Evolutionary conservation across 2,888 invertebrate species (phyloP).

Genomic region (Sesamia inferens): DNA sequence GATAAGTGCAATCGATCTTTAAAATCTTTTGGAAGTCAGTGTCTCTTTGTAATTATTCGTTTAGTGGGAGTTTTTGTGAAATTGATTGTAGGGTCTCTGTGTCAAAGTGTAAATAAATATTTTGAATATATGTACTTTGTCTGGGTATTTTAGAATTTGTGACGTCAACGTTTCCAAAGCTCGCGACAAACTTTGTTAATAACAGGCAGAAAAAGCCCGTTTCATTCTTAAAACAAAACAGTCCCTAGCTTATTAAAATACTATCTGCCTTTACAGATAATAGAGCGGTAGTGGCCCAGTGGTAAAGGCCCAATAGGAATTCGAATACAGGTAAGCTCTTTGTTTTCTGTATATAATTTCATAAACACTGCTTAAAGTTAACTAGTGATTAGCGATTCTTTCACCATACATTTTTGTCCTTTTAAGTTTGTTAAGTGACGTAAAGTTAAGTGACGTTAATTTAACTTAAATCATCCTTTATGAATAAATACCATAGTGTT

Average conservation of each 20-base stretch:
- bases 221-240: background rate
- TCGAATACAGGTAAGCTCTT: background rate
- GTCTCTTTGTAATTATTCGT: slow-evolving; percentile 18
- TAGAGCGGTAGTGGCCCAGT: background rate
- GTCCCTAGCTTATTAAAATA: background rate
- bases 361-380: background rate
- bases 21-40: slow-evolving; percentile 51
- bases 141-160: background rate
- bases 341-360: background rate
- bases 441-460: too few relatives aligned
- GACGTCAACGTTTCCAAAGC: background rate
- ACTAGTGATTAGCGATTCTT: too few relatives aligned
- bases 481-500: too few relatives aligned
- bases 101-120: background rate
- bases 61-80: background rate
- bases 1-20: slow-evolving; percentile 43
- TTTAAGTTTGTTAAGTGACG: too few relatives aligned
- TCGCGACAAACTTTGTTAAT: slow-evolving; percentile 10
- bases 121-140: background rate
- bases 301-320: background rate
- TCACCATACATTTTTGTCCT: too few relatives aligned
- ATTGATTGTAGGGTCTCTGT: background rate
- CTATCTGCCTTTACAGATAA: background rate
- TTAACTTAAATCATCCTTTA: too few relatives aligned
- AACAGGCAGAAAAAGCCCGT: slow-evolving; percentile 1